Conservation (phyloP, 2,888 invertebrate genomes). For the Lamproptera curius region DNA sequence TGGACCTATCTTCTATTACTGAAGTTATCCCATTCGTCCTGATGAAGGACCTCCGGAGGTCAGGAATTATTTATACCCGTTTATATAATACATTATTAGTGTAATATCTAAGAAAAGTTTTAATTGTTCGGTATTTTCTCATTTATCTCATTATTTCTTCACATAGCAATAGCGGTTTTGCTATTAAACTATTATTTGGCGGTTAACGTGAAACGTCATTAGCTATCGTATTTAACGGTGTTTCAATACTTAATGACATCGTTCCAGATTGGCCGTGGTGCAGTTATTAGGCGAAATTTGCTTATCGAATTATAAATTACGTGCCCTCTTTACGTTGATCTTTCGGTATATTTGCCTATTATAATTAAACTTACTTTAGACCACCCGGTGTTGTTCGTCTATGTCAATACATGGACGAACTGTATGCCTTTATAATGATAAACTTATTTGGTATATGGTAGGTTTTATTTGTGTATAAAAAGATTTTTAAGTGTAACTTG, state of each 20-base stretch:
- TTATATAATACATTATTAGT: too few species aligned
- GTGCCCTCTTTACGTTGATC: not conserved
- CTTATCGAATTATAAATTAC: not conserved
- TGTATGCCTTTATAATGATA: too few species aligned
- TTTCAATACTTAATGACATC: constrained; percentile 1
- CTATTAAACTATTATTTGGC: constrained; percentile 1
- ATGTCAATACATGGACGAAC: too few species aligned
- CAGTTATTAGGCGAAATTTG: not conserved
- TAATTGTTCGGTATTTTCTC: too few species aligned
- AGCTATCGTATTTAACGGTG: not conserved
- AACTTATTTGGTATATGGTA: not conserved
- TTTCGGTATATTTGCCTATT: not conserved
- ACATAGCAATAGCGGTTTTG: not conserved
- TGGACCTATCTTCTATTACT: too few species aligned
- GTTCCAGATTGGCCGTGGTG: not conserved
- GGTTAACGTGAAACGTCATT: not conserved
- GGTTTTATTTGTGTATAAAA: not conserved
- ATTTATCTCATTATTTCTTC: not conserved
- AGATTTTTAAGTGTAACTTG: too few species aligned
- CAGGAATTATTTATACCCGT: too few species aligned
- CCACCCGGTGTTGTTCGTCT: too few species aligned
- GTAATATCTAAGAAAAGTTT: too few species aligned
- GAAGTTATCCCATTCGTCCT: too few species aligned
- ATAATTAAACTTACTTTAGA: not conserved
- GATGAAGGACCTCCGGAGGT: too few species aligned